Conservation (phyloP, 2,888 invertebrate genomes). For the Crioceris asparagi region DNA sequence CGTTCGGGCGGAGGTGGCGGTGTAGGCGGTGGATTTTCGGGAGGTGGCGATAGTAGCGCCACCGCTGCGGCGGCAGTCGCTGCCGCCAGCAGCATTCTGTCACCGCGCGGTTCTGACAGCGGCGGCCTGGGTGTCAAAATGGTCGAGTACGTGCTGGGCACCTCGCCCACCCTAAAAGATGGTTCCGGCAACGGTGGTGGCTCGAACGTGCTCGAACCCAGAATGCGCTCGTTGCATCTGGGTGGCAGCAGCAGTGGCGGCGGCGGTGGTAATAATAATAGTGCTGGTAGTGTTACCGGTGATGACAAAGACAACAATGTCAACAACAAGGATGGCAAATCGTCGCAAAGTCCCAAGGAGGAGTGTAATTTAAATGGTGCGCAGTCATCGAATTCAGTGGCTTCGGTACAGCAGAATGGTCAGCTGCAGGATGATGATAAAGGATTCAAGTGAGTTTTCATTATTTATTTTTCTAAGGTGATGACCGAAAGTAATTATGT, state of each 20-base stretch:
- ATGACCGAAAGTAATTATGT: too few species aligned
- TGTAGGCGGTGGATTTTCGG: slow-evolving; percentile 38
- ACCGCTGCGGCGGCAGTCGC: slow-evolving; percentile 29
- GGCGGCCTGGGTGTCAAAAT: slow-evolving; percentile 93
- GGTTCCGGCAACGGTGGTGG: slow-evolving; percentile 31
- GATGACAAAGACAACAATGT: slow-evolving; percentile 40
- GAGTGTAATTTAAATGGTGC: slow-evolving; percentile 14
- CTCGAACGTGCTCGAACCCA: slow-evolving; percentile 43
- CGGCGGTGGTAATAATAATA: background rate
- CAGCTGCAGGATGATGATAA: slow-evolving; percentile 55
- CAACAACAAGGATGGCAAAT: slow-evolving; percentile 48
- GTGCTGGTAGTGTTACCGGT: background rate
- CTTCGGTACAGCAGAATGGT: slow-evolving; percentile 40
- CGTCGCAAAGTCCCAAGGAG: slow-evolving; percentile 43
- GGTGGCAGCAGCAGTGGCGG: background rate
- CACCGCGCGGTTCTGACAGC: slow-evolving; percentile 69
- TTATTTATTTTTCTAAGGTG: too few species aligned
- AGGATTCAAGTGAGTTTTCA: slow-evolving; percentile 82
- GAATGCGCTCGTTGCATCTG: slow-evolving; percentile 53
- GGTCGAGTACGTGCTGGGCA: slow-evolving; percentile 96
- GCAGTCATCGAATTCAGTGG: slow-evolving; percentile 19
- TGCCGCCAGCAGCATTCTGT: slow-evolving; percentile 48
- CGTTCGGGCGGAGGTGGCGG: slow-evolving; percentile 53
- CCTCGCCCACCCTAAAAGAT: slow-evolving; percentile 75
- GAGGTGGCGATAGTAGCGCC: slow-evolving; percentile 48